These are phyloP conservation scores for Squalus acanthias DNA, from an alignment of 2,797 vertebrate species.

Conservation along the genomic window DNA sequence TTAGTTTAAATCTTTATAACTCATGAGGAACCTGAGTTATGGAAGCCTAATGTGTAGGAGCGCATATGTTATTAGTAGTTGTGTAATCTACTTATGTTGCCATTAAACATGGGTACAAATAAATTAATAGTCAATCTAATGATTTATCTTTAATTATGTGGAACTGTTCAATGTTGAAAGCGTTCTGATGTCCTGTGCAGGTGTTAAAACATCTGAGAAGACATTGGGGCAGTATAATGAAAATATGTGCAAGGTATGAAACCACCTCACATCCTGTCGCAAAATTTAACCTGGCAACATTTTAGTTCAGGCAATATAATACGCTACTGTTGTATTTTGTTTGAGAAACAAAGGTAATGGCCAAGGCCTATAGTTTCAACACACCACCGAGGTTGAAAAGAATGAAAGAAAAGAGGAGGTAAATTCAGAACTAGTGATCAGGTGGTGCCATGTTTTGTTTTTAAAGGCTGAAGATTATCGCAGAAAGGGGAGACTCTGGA, in stretches of 20 bases:
- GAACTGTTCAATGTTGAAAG: neutral
- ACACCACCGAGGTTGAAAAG: neutral
- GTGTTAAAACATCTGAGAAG: neutral
- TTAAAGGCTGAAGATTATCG: neutral
- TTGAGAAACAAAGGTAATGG: neutral
- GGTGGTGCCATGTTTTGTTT: neutral
- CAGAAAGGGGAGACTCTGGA: no score
- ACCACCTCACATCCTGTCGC: neutral
- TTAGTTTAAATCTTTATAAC: neutral
- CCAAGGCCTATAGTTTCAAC: neutral
- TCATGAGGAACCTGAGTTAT: neutral
- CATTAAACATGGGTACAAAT: neutral
- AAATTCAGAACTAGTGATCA: no score
- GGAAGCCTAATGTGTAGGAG: neutral
- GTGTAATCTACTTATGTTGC: neutral
- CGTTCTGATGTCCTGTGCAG: neutral
- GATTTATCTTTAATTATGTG: neutral
- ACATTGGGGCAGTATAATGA: neutral
- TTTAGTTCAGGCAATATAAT: neutral
- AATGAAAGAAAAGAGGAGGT: no score
- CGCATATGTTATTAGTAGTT: neutral
- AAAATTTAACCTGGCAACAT: neutral
- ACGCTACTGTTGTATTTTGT: neutral
- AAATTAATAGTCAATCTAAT: neutral
- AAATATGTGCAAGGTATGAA: neutral